Base-by-base conservation (phyloP, 2,113 vertebrate genomes). In the Bagarius yarrelli region DNA sequence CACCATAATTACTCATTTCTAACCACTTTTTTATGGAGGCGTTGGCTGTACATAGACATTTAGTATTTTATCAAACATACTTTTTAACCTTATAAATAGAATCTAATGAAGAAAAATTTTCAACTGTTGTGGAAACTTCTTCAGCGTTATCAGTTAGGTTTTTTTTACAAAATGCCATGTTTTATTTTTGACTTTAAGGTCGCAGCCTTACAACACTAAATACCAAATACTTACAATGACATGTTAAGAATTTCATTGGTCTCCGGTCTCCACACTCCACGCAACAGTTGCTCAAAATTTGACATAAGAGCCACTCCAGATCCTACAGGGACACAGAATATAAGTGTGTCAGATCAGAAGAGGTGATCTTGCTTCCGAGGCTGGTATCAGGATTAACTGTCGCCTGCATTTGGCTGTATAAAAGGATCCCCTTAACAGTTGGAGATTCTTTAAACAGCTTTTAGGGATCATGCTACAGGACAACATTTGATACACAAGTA, bases 261-360 rank as follows among this genome's bases (percentile, higher is more conserved):
- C 85, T 99, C 98, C 1, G 97, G 98, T 85, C 93, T 97, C 98
- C 97, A 99, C 87, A 98, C 91, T 1, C 97, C 98, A 30, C 97
- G 95, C 83, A 99, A 87, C 85, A 99, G 93, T 90, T 99, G 98
- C 88, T 99, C 97, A 40, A 99, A 91, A 87, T 97, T 97, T n/a
- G 97, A 95, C 89, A 99, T 93, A 78, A 99, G 88, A 85, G 96
- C 95, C 3, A 99, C 95, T 5, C 97, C 97, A 83, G 98, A 96
- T 40, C 98, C 97, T 99, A 89, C 0, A 27, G 60, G 59, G 83
- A 88, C 83, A 88, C 85, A 90, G 87, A 88, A 73, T 79, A 44
- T 55, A 70, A 83, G 79, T 85, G 86, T n/a, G 55, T 84, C 16
- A 86, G 84, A 77, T 86, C 76, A 79, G 85, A 83, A 64, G 25